Evolutionary conservation across 2,797 vertebrate genomes (phyloP).

Genomic region (Eospalax fontanierii): DNA sequence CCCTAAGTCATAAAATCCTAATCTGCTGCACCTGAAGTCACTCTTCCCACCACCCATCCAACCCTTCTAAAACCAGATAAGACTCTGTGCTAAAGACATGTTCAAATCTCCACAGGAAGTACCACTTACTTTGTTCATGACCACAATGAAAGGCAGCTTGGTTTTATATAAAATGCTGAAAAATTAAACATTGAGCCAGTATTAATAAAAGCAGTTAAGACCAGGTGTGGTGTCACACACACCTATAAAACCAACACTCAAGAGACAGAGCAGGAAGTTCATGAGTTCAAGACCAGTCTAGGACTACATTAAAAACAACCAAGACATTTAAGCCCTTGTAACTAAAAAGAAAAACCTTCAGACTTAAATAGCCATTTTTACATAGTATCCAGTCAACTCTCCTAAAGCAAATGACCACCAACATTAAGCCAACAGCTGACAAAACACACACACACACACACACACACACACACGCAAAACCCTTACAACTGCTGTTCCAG

Average conservation of each 20-base stretch:
- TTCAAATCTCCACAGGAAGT: neutral
- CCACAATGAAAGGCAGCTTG: constrained; percentile 97
- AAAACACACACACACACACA: neutral
- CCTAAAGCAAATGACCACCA: neutral
- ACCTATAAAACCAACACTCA: neutral
- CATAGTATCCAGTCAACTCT: neutral
- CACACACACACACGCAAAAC: neutral
- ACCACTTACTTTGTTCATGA: constrained; percentile 97
- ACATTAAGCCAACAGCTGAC: neutral
- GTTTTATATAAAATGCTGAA: constrained; percentile 92
- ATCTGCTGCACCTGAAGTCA: constrained; percentile 8
- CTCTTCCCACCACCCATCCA: constrained; percentile 36
- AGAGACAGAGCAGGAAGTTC: neutral
- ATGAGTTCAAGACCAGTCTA: neutral
- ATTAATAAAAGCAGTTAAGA: constrained; percentile 39
- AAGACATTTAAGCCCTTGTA: neutral
- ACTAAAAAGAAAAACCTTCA: constrained; percentile 1
- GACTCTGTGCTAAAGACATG: constrained; percentile 32
- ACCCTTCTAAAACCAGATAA: constrained; percentile 16
- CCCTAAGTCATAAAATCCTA: neutral
- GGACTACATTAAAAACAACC: neutral
- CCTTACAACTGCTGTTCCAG: neutral
- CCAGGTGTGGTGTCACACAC: neutral
- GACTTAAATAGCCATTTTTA: neutral
- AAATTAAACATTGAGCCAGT: constrained; percentile 49